phyloP scores from a whole-genome alignment of 2,888 invertebrate genomes.

The Tetranychus truncatus region DNA sequence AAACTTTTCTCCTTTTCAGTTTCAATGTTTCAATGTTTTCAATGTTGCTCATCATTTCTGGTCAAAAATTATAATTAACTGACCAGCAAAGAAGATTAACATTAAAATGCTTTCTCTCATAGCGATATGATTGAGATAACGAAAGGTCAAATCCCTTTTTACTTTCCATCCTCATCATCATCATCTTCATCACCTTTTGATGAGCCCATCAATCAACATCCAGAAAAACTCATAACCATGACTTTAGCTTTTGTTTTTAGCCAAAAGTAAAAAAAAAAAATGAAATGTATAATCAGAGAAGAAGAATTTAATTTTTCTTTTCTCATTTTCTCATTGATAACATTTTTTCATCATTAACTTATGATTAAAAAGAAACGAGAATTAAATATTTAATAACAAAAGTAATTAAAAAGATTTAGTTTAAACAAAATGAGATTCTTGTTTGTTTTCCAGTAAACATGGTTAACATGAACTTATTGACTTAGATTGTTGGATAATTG shows the following conservation, averaged over 20 bases:
- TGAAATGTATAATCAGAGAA: no score
- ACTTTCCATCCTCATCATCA: background rate
- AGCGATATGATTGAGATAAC: background rate
- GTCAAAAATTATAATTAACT: background rate
- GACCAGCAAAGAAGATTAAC: background rate
- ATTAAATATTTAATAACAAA: no score
- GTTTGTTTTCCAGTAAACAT: no score
- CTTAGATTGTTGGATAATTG: no score
- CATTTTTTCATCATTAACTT: no score
- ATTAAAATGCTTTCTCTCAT: background rate
- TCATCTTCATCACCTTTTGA: slow-evolving; percentile 1
- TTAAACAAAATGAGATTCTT: no score
- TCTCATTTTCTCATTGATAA: no score
- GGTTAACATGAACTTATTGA: no score
- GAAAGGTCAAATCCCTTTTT: background rate
- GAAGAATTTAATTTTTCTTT: no score
- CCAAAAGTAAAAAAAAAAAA: background rate
- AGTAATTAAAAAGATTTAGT: no score
- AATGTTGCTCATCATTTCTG: background rate
- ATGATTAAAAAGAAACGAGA: no score
- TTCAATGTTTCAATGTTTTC: background rate
- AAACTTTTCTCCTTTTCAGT: background rate
- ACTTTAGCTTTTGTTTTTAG: background rate
- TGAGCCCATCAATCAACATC: background rate
- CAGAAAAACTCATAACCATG: background rate